Evolutionary conservation across 2,797 vertebrate species (phyloP).

Genomic region (Adrianichthys oophorus): DNA sequence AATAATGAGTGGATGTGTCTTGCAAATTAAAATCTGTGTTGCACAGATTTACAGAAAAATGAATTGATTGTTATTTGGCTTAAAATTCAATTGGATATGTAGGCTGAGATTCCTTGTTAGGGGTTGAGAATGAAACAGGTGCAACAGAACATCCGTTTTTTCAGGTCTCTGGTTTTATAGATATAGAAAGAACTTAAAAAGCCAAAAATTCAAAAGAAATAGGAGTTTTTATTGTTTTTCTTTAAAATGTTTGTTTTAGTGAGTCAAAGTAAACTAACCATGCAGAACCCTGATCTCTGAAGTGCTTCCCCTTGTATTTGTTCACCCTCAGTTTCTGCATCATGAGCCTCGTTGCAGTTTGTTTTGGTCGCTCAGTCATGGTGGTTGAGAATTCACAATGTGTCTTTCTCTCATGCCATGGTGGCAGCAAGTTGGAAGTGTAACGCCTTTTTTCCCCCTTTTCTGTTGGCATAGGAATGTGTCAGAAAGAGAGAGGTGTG

Average conservation of each 20-base stretch:
- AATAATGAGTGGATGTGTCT: neutral
- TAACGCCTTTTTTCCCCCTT: conserved; percentile 6
- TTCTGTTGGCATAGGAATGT: conserved; percentile 18
- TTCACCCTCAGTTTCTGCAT: conserved; percentile 13
- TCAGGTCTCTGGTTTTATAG: neutral
- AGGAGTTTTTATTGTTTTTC: too few species aligned
- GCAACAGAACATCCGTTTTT: conserved; percentile 4
- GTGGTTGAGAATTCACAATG: conserved; percentile 69
- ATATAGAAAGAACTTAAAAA: neutral
- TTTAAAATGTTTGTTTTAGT: conserved; percentile 32
- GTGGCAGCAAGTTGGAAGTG: conserved; percentile 32
- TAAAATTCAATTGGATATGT: conserved; percentile 26
- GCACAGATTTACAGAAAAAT: conserved; percentile 3
- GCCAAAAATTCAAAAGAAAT: too few species aligned
- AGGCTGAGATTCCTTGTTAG: conserved; percentile 3
- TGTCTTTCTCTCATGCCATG: conserved; percentile 62
- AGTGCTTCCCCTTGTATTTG: conserved; percentile 1
- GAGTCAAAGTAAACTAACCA: conserved; percentile 4
- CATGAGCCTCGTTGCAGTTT: conserved; percentile 42
- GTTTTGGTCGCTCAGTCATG: conserved; percentile 61
- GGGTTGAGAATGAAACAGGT: conserved; percentile 27
- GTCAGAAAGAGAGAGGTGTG: conserved; percentile 6
- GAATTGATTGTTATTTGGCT: conserved; percentile 6
- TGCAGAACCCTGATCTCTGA: neutral
- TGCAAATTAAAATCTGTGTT: neutral